A percentile compares a stretch with the other conserved stretches of the same genome.
These are phyloP conservation scores for Aromia moschata DNA, from an alignment of 2,888 invertebrate species.

Conservation along the genomic window DNA sequence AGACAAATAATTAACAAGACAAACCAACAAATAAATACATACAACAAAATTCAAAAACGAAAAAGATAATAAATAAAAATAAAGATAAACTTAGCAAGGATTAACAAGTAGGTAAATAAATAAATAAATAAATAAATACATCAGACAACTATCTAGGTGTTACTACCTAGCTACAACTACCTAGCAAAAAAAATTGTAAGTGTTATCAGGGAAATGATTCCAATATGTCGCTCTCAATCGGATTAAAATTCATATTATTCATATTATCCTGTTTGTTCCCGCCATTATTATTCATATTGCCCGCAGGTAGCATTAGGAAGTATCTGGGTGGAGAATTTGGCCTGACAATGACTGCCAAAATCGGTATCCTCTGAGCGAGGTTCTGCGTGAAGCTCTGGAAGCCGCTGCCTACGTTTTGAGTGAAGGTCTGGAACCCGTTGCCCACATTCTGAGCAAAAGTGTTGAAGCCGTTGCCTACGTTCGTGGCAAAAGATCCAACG, in stretches of 20 bases:
- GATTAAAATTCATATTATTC: background rate
- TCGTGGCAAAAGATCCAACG: conserved; percentile 35
- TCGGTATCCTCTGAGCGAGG: conserved; percentile 41
- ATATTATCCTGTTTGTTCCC: background rate
- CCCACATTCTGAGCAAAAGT: conserved; percentile 44
- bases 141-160: no score
- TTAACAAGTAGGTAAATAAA: conserved; percentile 23
- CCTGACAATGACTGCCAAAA: conserved; percentile 36
- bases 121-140: conserved; percentile 10
- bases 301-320: conserved; percentile 37
- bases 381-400: conserved; percentile 40
- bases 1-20: no score
- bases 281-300: conserved; percentile 26
- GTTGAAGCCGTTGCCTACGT: conserved; percentile 36
- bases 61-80: no score
- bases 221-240: conserved; percentile 31
- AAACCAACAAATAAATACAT: no score
- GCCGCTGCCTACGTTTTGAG: conserved; percentile 44
- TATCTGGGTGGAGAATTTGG: conserved; percentile 27
- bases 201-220: conserved; percentile 32
- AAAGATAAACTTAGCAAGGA: no score
- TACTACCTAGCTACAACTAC: no score
- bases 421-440: conserved; percentile 39
- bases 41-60: no score
- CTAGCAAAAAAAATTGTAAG: no score